Evolutionary conservation across 2,113 vertebrate species (phyloP).

Genomic region (Oxyruncus cristatus): DNA sequence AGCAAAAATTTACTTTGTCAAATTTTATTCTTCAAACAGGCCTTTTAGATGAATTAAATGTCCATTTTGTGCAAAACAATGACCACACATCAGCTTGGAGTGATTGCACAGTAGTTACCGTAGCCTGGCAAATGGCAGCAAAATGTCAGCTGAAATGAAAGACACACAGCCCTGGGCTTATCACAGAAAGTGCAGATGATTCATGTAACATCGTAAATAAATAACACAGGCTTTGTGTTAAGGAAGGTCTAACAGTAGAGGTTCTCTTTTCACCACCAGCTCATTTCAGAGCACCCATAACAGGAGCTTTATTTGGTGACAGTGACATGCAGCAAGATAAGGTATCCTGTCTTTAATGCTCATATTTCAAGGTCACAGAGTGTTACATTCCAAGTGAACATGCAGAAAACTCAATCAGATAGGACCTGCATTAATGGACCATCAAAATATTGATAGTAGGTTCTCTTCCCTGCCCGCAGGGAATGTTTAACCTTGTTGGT

Average conservation of each 20-base stretch:
- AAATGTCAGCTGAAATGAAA: slow-evolving; percentile 81
- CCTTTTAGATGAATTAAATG: slow-evolving; percentile 72
- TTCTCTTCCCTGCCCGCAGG: neutral
- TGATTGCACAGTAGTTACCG: slow-evolving; percentile 72
- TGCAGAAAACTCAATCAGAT: neutral
- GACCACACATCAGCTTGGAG: slow-evolving; percentile 72
- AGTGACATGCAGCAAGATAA: slow-evolving; percentile 65
- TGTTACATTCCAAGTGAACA: slow-evolving; percentile 40
- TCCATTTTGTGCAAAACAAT: slow-evolving; percentile 75
- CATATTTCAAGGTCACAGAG: slow-evolving; percentile 72
- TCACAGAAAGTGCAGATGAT: slow-evolving; percentile 77
- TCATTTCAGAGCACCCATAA: slow-evolving; percentile 65
- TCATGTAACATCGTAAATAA: slow-evolving; percentile 78
- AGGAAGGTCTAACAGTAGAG: slow-evolving; percentile 59
- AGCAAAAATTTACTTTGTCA: slow-evolving; percentile 70
- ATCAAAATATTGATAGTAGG: slow-evolving; percentile 30
- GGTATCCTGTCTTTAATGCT: slow-evolving; percentile 54
- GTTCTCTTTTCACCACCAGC: slow-evolving; percentile 46
- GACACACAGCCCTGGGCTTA: slow-evolving; percentile 76
- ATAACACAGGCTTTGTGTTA: slow-evolving; percentile 65
- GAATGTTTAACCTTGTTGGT: neutral
- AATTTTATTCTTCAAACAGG: slow-evolving; percentile 70
- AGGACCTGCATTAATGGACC: slow-evolving; percentile 17
- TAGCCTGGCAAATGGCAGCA: slow-evolving; percentile 74
- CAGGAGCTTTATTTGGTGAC: slow-evolving; percentile 60